Evolutionary conservation across 2,797 vertebrate species (phyloP), one percentile per base, ranked within the genome.

Genomic region (Sebastes hubbsi): DNA sequence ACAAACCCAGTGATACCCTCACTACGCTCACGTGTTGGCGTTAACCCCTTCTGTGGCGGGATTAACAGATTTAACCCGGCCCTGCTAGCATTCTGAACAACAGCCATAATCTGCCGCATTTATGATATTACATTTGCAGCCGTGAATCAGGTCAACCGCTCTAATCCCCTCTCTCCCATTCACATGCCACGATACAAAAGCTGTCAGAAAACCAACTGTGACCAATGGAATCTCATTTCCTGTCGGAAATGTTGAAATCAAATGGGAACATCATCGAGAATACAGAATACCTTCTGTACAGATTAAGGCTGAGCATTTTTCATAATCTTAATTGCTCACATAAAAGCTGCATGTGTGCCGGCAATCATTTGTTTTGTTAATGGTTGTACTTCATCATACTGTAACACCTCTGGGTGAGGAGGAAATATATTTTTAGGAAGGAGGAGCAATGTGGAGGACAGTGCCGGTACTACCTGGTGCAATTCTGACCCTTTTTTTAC

Each of bases 121-220:
- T 93, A 90, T 93, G 83, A 94, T 95, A 95, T 94, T 95, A 91
- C 85, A 90, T 94, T 94, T 94, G 88, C 82, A 82, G 83, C 81
- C 60, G 49, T 79, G 71, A 96, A 94, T 94, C 87, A 91, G 95
- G 95, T 95, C 95, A 95, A 22, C 60, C 38, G 75, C 30, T 86
- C 68, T 95, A 95, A 95, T 94, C 94, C 89, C 89, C 29, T 10
- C 62, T 10, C 56, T 29, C 65, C 54, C 5, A 3, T 59, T 9
- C 58, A 8, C 55, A 25, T 6, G 22, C 25, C 70, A 73, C 62
- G 1, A 22, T 20, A 73, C 54, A 49, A 69, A 66, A 75, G n/a
- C 71, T 22, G 60, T 52, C 55, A 22, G 25, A 61, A 69, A 75
- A n/a, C 70, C 63, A 2, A 42, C 27, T 16, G 38, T 52, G 70